Conservation (phyloP, 2,888 invertebrate genomes). For the Disparrhopalites patrizii region DNA sequence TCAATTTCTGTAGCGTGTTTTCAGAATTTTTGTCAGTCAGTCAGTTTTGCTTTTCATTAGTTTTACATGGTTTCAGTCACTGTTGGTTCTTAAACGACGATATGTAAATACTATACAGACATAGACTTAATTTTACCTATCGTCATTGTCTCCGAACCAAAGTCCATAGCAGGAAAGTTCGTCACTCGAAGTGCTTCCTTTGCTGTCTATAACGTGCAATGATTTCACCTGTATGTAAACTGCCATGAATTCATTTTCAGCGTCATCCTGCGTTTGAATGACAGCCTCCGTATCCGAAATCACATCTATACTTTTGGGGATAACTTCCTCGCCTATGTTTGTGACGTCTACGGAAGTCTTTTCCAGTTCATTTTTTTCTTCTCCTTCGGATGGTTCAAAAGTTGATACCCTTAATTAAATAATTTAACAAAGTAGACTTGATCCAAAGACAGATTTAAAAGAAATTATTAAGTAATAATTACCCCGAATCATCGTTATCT, state of each 20-base stretch:
- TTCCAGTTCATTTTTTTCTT: not conserved
- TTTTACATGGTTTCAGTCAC: too few relatives aligned
- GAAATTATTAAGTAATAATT: not conserved
- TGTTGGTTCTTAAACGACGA: too few relatives aligned
- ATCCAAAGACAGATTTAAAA: not conserved
- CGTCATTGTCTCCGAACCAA: conserved; percentile 30
- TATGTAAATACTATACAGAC: too few relatives aligned
- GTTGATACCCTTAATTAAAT: not conserved
- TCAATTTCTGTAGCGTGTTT: too few relatives aligned
- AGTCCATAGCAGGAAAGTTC: conserved; percentile 30
- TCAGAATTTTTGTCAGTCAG: too few relatives aligned
- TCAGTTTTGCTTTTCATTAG: too few relatives aligned
- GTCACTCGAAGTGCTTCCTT: conserved; percentile 9
- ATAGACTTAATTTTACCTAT: conserved; percentile 13
- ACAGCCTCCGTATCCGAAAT: too few relatives aligned
- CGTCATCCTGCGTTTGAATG: not conserved
- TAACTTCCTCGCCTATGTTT: too few relatives aligned
- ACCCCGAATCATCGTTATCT: not conserved
- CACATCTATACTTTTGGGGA: too few relatives aligned
- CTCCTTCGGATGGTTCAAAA: not conserved
- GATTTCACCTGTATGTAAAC: conserved; percentile 21
- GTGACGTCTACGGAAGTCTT: too few relatives aligned
- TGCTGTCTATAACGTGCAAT: conserved; percentile 12
- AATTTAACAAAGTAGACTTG: not conserved
- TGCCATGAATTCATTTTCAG: not conserved